phyloP scores from a whole-genome alignment of 2,113 vertebrate species.

The Glaucomys volans region DNA sequence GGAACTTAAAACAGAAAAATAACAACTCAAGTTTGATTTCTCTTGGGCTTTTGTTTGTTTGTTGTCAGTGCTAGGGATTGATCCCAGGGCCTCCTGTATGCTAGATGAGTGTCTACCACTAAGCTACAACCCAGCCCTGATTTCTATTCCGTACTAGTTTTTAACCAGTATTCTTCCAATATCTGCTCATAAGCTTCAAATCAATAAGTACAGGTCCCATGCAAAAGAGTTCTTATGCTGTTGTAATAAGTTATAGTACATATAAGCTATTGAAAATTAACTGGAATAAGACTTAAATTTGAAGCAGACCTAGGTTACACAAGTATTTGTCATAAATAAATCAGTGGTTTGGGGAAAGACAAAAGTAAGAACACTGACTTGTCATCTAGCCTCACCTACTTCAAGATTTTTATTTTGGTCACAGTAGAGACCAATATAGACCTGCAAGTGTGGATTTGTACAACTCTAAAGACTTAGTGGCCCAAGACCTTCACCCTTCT shows the following conservation, averaged over 20 bases:
- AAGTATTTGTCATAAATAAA: constrained; percentile 51
- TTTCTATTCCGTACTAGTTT: constrained; percentile 3
- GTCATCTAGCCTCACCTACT: background rate
- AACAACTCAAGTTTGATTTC: constrained; percentile 54
- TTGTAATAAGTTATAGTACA: constrained; percentile 29
- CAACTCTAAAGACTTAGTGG: constrained; percentile 24
- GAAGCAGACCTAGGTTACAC: background rate
- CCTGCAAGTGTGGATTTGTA: background rate
- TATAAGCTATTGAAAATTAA: constrained; percentile 36
- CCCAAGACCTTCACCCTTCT: background rate
- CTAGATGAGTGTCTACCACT: background rate
- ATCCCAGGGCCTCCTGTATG: background rate
- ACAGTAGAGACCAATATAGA: constrained; percentile 26
- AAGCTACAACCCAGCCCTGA: background rate
- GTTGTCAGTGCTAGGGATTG: background rate
- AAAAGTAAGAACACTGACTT: constrained; percentile 16
- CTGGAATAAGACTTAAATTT: background rate
- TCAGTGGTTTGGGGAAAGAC: background rate
- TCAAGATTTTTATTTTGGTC: constrained; percentile 52
- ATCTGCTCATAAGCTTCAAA: constrained; percentile 49
- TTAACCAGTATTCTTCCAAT: constrained; percentile 26
- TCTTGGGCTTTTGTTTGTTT: constrained; percentile 27
- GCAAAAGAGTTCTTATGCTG: constrained; percentile 19
- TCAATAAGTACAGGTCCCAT: constrained; percentile 15
- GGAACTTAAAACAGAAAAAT: constrained; percentile 45